phyloP scores from a whole-genome alignment of 1,140 invertebrate genomes.

The Camponotus vicinus region DNA sequence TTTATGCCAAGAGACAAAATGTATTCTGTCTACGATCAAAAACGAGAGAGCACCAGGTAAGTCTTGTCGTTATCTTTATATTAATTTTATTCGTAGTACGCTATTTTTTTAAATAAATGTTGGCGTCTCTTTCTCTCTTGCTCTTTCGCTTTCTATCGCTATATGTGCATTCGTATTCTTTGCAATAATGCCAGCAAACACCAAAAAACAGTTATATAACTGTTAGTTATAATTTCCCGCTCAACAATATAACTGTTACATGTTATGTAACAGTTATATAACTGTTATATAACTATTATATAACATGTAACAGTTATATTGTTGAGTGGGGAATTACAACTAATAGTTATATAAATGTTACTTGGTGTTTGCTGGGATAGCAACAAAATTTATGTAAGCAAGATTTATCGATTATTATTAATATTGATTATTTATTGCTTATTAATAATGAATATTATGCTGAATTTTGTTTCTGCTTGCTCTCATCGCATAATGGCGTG shows the following conservation, averaged over 20 bases:
- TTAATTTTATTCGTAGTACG: neutral
- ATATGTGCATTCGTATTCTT: neutral
- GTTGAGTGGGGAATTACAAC: too few species aligned
- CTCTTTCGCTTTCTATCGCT: too few species aligned
- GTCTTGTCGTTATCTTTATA: neutral
- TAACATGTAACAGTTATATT: too few species aligned
- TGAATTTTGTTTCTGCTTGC: conserved; percentile 45
- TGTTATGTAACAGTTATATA: too few species aligned
- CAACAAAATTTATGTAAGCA: conserved; percentile 13
- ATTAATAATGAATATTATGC: conserved; percentile 45
- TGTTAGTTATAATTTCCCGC: too few species aligned
- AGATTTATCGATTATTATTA: conserved; percentile 11
- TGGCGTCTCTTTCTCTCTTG: neutral
- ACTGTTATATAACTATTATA: too few species aligned
- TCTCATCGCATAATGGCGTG: conserved; percentile 27
- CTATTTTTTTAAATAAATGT: neutral
- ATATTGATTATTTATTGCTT: conserved; percentile 30
- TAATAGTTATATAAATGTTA: too few species aligned
- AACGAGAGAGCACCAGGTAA: conserved; percentile 63
- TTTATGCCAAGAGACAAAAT: conserved; percentile 16
- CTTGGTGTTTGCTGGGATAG: too few species aligned
- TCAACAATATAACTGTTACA: too few species aligned
- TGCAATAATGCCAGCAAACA: neutral
- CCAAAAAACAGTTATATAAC: too few species aligned
- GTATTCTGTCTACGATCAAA: neutral